Base-by-base conservation (phyloP, 2,113 vertebrate species). In the Nestor notabilis region DNA sequence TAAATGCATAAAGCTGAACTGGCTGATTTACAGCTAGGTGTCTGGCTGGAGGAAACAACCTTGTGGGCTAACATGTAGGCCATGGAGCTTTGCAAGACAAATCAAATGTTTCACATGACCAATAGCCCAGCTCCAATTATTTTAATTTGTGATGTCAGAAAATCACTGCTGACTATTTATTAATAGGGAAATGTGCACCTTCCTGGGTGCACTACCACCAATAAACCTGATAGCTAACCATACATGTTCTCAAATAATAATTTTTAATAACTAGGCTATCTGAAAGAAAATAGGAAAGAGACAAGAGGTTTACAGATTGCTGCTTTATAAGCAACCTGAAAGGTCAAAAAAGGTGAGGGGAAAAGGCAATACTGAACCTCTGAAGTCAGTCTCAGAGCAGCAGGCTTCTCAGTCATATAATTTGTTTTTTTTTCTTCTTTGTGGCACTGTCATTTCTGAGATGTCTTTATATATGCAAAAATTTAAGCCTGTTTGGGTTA, bases 241-340 rank as follows among this genome's bases (percentile, higher is more conserved):
- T 25, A 50, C 12, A 14, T 35, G 35, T 7, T 81, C 28, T 90
- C 61, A 56, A 68, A 61, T 37, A 76, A 27, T 35, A 50, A 17
- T 29, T 74, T 88, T 37, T 25, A 25, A 27, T 66, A 81, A 68
- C 14, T 55, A 66, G 8, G 20, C 64, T 86, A 93, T 56, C 61
- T 89, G 83, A 95, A 91, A 94, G 37, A 80, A 86, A 87, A 80
- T 18, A 80, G 68, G 90, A 85, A 89, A 87, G 12, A 65, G 33
- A 52, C 17, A 15, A 90, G 35, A 69, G 17, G 3, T 50, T 93
- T 68, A 64, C 25, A 72, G 66, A 56, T 49, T 8, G 2, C 31
- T 49, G 14, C 12, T 70, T 50, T 74, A 46, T 37, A 76, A 68
- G 15, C 9, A 55, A 21, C 14, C 6, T 56, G 28, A 83, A 91